Base-by-base conservation (phyloP, 2,888 invertebrate genomes). In the Abrostola triplasia region DNA sequence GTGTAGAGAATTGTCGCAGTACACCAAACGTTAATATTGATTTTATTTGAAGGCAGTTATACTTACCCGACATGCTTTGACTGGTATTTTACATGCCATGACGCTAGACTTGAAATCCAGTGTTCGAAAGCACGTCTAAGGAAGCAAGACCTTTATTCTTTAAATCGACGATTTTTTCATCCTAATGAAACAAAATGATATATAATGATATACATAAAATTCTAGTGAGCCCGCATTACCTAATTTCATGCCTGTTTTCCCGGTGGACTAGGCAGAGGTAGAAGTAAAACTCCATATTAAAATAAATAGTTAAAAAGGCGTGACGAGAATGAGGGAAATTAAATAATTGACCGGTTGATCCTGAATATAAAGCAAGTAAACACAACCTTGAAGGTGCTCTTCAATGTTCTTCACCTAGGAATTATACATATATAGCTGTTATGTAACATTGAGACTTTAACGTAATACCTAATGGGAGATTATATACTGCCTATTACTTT, bases 21-120 rank as follows among this genome's bases (percentile, higher is more conserved):
- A 41, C 40, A 53, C 36, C 53, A 12, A 53, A 48, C 53, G 48
- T n/a, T 36, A 49, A 60, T 71, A 60, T 72, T 72, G 68, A 72
- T 72, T 67, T 50, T 56, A 63, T 62, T 71, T 9, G 56, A 57
- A 52, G 56, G 49, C 56, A 38, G 41, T 40, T 12, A 55, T 48
- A 61, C 37, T 59, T 56, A 49, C 57, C 57, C 35, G 48, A 48
- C 54, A 55, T 54, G 56, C 47, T 44, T 67, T 67, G 44, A 64
- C 47, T 53, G 44, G 13, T 38, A 48, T 41, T 50, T 60, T 56
- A 51, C 64, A 59, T 60, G 58, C 55, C 50, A 55, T 36, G 13
- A 38, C n/a, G 38, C 36, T 12, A 24, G 51, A 54, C 11, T 49
- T 40, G 54, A 63, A 57, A 48, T 52, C 11, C 11, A 42, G 38